A percentile compares a stretch with the other conserved stretches of the same genome.
Conservation (phyloP, 1,140 invertebrate species). For the Pachyrhynchus sulphureomaculatus region DNA sequence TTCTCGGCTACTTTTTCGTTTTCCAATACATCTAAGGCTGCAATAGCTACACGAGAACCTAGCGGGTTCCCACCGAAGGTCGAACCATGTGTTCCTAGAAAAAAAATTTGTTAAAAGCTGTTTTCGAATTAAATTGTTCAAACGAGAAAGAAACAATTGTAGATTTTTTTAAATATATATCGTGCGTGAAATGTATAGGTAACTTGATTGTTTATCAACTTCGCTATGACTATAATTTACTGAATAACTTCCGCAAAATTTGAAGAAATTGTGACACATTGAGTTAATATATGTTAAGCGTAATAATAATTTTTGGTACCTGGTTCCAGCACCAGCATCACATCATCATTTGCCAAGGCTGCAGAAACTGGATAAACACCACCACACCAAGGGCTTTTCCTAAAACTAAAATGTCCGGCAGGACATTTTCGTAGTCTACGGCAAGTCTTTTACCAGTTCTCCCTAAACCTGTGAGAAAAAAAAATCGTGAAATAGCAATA, state of each 20-base stretch:
- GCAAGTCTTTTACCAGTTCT: conserved; percentile 90
- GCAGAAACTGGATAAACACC: conserved; percentile 94
- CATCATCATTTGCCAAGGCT: conserved; percentile 78
- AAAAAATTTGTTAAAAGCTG: too few species aligned
- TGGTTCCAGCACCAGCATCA: conserved; percentile 91
- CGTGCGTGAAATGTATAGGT: too few species aligned
- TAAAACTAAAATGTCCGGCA: conserved; percentile 91
- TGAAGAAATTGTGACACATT: too few species aligned
- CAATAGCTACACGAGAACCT: conserved; percentile 82
- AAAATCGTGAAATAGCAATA: too few species aligned
- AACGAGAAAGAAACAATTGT: too few species aligned
- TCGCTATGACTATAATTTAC: too few species aligned
- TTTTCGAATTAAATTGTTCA: too few species aligned
- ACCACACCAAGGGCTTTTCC: conserved; percentile 97
- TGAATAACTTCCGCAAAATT: too few species aligned
- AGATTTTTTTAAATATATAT: too few species aligned
- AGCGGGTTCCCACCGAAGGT: conserved; percentile 99
- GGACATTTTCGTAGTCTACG: conserved; percentile 88
- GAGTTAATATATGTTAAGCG: too few species aligned
- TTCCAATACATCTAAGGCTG: conserved; percentile 74
- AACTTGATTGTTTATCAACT: too few species aligned
- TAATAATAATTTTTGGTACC: too few species aligned
- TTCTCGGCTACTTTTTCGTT: conserved; percentile 93
- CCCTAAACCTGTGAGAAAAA: conserved; percentile 84
- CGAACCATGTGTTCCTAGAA: conserved; percentile 77